Conservation (phyloP, 1,140 invertebrate species). For the Procambarus clarkii region DNA sequence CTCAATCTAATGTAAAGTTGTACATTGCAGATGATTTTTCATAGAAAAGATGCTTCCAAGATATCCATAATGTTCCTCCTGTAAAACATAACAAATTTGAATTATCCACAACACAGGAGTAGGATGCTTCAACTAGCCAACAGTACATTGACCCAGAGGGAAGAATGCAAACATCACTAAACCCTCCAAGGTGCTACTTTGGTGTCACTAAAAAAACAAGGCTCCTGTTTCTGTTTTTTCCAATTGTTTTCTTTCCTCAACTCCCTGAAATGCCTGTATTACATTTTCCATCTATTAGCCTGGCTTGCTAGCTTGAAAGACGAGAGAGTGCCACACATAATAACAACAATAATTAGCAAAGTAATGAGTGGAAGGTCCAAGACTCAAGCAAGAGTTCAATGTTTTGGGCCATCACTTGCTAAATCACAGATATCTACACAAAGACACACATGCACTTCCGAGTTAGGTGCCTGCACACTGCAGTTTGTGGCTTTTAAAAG, state of each 20-base stretch:
- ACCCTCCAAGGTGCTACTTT: constrained; percentile 19
- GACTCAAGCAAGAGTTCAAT: constrained; percentile 15
- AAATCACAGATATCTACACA: constrained; percentile 57
- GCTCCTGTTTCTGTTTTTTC: constrained; percentile 14
- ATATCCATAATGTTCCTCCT: not conserved
- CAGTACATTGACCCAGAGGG: constrained; percentile 9
- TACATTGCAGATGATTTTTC: constrained; percentile 55
- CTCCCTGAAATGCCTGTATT: constrained; percentile 43
- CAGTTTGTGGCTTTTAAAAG: constrained; percentile 23
- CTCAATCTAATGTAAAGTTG: constrained; percentile 49
- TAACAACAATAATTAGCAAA: constrained; percentile 42
- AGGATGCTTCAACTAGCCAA: constrained; percentile 8
- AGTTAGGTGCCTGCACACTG: constrained; percentile 34
- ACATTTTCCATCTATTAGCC: constrained; percentile 12
- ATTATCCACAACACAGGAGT: constrained; percentile 1
- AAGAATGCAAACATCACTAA: constrained; percentile 2
- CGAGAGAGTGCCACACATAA: constrained; percentile 28
- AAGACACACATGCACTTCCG: constrained; percentile 34
- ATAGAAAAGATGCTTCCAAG: constrained; percentile 31
- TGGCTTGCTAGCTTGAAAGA: constrained; percentile 33
- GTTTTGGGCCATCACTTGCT: constrained; percentile 46
- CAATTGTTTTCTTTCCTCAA: not conserved
- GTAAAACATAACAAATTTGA: constrained; percentile 15
- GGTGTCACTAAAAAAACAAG: constrained; percentile 24
- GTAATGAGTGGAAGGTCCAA: not conserved